Evolutionary conservation across 2,797 vertebrate species (phyloP).

Genomic region (Naso thynnoides): DNA sequence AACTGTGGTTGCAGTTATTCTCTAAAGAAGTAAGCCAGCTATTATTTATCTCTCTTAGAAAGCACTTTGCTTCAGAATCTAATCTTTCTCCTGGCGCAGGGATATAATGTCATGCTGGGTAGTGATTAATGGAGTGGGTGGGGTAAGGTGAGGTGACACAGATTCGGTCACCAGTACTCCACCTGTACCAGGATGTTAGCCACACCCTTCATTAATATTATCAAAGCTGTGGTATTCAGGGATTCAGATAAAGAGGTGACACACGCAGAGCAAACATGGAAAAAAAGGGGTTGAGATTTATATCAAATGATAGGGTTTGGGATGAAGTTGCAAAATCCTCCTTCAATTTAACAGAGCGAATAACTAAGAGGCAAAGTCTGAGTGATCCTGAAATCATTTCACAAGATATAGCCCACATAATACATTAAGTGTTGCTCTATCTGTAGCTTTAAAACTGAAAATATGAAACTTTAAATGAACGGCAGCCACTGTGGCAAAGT

Average conservation of each 20-base stretch:
- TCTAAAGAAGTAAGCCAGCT: conserved; percentile 27
- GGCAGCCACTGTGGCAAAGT: not conserved
- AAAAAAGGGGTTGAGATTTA: conserved; percentile 16
- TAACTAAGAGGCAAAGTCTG: not conserved
- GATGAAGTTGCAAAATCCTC: conserved; percentile 4
- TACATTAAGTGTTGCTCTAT: too few species aligned
- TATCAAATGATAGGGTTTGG: not conserved
- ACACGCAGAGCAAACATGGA: conserved; percentile 48
- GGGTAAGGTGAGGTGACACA: conserved; percentile 16
- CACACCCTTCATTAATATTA: conserved; percentile 59
- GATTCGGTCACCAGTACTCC: conserved; percentile 25
- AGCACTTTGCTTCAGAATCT: not conserved
- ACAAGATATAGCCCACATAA: not conserved
- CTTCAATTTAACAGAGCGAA: too few species aligned
- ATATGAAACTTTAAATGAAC: not conserved
- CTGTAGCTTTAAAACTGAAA: not conserved
- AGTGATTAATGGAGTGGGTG: conserved; percentile 53
- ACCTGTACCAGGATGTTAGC: conserved; percentile 62
- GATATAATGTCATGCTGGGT: not conserved
- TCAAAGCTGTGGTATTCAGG: conserved; percentile 26
- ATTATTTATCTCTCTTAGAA: conserved; percentile 8
- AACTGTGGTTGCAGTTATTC: conserved; percentile 9
- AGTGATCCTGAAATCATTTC: not conserved
- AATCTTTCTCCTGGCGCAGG: conserved; percentile 9
- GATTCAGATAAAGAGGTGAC: conserved; percentile 61